Base-by-base conservation (phyloP, 1,140 invertebrate genomes). In the Harlomillsia oculata region DNA sequence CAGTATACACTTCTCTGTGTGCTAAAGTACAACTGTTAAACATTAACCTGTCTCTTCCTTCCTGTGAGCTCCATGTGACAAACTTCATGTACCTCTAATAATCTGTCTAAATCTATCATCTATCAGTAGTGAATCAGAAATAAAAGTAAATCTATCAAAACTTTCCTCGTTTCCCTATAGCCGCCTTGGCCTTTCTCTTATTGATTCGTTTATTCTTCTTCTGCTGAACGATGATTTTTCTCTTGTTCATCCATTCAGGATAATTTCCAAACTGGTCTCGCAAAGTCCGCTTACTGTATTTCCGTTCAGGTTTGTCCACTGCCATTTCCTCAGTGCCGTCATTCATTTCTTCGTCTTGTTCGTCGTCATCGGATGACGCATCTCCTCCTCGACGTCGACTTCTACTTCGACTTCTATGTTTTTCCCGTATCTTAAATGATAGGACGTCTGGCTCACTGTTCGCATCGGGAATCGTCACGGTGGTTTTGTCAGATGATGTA, bases 201-300 rank as follows among this genome's bases (percentile, higher is more conserved):
- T 43, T 13, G 3, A 65, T 40, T 25, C 63, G 26, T 21, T 65
- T 65, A 41, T 65, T 65, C 37, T 54, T 59, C 48, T 61, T 61
- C 37, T 62, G 51, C 20, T 65, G 63, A 13, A 56, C 59, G 5
- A 21, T 50, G 16, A 65, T 56, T 40, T 62, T 65, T 3, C 56
- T 39, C 28, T 58, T 57, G 30, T 57, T 65, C 55, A 61, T 59
- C 63, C 63, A 65, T 2, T n/a, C 64, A 11, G 81, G 80, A 67
- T 80, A 82, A 53, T 79, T 76, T 20, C 81, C 81, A 67, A 73
- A 72, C 59, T 82, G 76, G 71, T 82, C 78, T 16, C 70, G 68
- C 59, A 82, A 70, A 1, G 80, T 82, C 62, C 74, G 81, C 30
- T 75, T 75, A 59, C 78, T 79, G 52, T 75, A 81, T 9, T 73